A percentile compares a stretch with the other conserved stretches of the same genome.
phyloP scores from a whole-genome alignment of 2,888 invertebrate genomes.

The Tuta absoluta region DNA sequence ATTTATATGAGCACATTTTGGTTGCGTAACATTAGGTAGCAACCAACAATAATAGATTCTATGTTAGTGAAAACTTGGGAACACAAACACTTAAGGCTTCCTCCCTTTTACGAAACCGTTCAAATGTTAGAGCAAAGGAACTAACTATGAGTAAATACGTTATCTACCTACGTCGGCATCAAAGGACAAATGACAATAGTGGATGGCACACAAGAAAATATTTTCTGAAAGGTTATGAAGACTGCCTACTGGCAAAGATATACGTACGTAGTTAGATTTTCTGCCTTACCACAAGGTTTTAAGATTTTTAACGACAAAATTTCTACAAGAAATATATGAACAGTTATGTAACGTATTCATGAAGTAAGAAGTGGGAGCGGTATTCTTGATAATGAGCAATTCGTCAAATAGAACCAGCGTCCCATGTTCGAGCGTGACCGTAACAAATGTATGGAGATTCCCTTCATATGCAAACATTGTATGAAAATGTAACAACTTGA shows the following conservation, averaged over 20 bases:
- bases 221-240: background rate
- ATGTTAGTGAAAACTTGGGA: constrained; percentile 11
- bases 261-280: background rate
- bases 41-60: background rate
- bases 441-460: constrained; percentile 53
- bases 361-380: background rate
- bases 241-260: background rate
- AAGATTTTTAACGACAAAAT: background rate
- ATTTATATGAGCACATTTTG: background rate
- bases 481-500: constrained; percentile 38
- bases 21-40: constrained; percentile 14
- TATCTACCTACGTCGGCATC: background rate
- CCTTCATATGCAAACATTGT: constrained; percentile 41
- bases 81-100: constrained; percentile 24
- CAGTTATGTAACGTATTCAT: background rate
- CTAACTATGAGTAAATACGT: background rate
- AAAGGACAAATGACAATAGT: background rate
- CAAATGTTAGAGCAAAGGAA: constrained; percentile 27
- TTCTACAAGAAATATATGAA: background rate
- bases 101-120: constrained; percentile 37
- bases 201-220: background rate
- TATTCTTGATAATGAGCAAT: constrained; percentile 8
- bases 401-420: constrained; percentile 18
- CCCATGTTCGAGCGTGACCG: constrained; percentile 32
- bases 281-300: background rate